A percentile compares a stretch with the other conserved stretches of the same genome.
Conservation (phyloP, 2,797 vertebrate species). For the Orestias chungarensis region DNA sequence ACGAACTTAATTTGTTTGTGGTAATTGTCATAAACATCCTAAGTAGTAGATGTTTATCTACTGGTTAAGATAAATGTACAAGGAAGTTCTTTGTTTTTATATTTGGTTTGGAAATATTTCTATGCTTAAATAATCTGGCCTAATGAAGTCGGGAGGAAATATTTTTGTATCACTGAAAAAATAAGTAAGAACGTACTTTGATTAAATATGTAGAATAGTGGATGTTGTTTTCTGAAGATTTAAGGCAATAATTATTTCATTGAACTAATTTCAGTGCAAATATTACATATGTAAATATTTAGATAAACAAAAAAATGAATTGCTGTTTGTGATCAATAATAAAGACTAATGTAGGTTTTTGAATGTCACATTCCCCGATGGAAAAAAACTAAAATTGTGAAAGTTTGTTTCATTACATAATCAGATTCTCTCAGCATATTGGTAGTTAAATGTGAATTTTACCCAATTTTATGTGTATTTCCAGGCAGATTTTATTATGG, state of each 20-base stretch:
- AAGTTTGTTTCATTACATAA: no score
- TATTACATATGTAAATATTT: neutral
- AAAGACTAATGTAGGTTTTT: neutral
- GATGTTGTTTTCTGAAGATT: neutral
- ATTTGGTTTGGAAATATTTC: neutral
- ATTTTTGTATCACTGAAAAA: neutral
- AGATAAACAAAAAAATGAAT: neutral
- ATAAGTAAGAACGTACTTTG: no score
- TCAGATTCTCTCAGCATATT: no score
- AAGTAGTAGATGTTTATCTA: neutral
- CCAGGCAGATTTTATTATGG: no score
- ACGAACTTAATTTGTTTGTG: constrained; percentile 4
- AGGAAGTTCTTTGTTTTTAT: neutral
- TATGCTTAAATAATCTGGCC: no score
- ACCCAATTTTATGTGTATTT: no score
- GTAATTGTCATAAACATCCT: neutral
- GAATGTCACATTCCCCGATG: neutral
- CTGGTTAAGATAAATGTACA: neutral
- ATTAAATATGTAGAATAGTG: neutral
- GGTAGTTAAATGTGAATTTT: no score
- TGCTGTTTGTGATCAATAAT: neutral
- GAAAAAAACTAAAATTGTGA: neutral
- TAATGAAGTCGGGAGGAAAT: neutral
- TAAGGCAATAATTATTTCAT: neutral
- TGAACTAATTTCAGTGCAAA: neutral